Base-by-base conservation (phyloP, 2,888 invertebrate species). In the Agonum fuliginosum region DNA sequence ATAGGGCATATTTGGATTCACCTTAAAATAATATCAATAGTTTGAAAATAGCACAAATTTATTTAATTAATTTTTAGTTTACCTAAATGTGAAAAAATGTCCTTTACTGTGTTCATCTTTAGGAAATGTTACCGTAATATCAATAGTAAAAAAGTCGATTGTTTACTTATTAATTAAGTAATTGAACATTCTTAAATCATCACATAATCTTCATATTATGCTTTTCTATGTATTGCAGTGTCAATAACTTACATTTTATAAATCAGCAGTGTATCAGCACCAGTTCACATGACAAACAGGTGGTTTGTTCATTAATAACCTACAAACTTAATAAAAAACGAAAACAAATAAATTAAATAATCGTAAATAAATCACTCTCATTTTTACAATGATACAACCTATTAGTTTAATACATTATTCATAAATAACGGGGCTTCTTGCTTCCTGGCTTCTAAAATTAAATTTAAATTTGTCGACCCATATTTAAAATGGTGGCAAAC, bases 21-120 rank as follows among this genome's bases (percentile, higher is more conserved):
- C 78, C 79, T 79, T 27, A 12, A 67, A 72, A 76, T 27, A 12
- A 67, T 67, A 76, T 30, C 1, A 62, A 30, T 27, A 24, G 3
- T 12, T 4, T 27, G 8, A 30, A 14, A 46, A 30, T 62, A 62
- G 58, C 30, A 62, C 12, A 62, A 62, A 8, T 30, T 62, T 62
- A 30, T 30, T 62, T 62, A 17, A 62, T 62, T 12, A 30, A 62
- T 30, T 62, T 6, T 10, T 12, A 62, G 30, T n/a, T 34, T 62
- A 62, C 58, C 58, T 17, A 62, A 62, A 62, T 62, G 58, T 10
- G 58, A 14, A 17, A 62, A 27, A 27, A 62, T 62, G 1, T 62
- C 58, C 14, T 17, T 62, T 14, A 14, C 17, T 0, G 30, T 62
- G 6, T 62, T 62, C 58, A 62, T 62, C 30, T 5, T 17, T 5